Conservation (phyloP, 2,113 vertebrate species). For the Hippocampus abdominalis region DNA sequence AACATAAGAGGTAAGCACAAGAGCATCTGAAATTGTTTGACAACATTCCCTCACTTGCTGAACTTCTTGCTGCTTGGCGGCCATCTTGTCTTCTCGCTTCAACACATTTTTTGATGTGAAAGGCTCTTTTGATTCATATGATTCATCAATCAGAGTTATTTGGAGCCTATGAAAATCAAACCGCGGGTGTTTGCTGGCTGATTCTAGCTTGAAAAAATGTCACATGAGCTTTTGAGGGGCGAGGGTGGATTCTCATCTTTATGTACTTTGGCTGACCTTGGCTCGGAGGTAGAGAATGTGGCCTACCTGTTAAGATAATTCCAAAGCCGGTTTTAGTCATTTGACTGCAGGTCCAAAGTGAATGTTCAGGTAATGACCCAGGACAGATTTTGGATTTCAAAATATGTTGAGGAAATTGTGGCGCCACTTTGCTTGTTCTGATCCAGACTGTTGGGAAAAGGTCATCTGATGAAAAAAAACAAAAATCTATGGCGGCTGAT, state of each 20-base stretch:
- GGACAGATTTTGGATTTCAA: slow-evolving; percentile 42
- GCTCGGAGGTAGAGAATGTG: background rate
- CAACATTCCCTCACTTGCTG: no score
- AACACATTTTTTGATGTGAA: no score
- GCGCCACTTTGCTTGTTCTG: slow-evolving; percentile 32
- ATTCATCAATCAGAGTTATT: slow-evolving; percentile 13
- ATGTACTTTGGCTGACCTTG: slow-evolving; percentile 45
- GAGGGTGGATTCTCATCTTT: slow-evolving; percentile 45
- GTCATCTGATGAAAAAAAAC: slow-evolving; percentile 36
- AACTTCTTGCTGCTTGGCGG: no score
- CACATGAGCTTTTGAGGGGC: slow-evolving; percentile 33
- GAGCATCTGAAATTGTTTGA: no score
- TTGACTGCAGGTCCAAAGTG: slow-evolving; percentile 31
- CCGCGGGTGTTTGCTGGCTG: slow-evolving; percentile 18
- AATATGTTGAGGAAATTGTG: slow-evolving; percentile 55
- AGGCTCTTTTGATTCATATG: slow-evolving; percentile 15
- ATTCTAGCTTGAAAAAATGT: slow-evolving; percentile 51
- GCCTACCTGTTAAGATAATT: slow-evolving; percentile 39
- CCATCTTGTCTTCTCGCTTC: no score
- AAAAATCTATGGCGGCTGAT: background rate
- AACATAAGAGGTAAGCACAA: no score
- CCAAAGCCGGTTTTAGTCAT: slow-evolving; percentile 21
- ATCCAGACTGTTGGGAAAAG: slow-evolving; percentile 15
- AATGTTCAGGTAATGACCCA: slow-evolving; percentile 42
- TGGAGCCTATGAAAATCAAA: no score